phyloP scores from a whole-genome alignment of 2,113 vertebrate genomes.

The Martes martes region DNA sequence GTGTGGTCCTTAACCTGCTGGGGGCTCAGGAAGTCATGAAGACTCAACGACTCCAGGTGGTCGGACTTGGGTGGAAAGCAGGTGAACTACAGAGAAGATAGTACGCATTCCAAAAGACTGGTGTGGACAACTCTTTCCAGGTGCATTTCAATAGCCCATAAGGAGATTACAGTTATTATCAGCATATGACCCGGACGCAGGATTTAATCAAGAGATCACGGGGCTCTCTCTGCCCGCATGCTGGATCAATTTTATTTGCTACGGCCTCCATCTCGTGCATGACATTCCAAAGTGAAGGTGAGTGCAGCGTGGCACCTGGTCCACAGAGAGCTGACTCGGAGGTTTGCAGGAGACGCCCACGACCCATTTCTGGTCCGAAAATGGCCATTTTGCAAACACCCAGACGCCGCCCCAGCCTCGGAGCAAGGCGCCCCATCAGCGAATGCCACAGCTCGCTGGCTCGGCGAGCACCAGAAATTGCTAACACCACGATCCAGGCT shows the following conservation, averaged over 20 bases:
- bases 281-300: background rate
- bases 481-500: rapidly evolving
- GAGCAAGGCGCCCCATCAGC: background rate
- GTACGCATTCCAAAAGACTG: background rate
- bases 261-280: too few species aligned
- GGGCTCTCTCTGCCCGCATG: background rate
- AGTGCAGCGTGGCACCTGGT: background rate
- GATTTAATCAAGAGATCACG: background rate
- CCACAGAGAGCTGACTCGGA: background rate
- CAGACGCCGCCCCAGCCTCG: rapidly evolving
- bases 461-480: background rate
- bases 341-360: rapidly evolving
- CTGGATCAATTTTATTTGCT: too few species aligned
- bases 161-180: too few species aligned
- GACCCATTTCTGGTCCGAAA: too few species aligned
- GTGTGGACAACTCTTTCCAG: rapidly evolving
- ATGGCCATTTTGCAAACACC: background rate
- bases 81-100: background rate
- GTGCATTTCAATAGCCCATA: background rate
- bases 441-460: rapidly evolving
- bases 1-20: background rate
- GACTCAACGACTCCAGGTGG: background rate
- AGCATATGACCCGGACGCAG: rapidly evolving
- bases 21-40: background rate
- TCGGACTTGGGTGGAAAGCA: too few species aligned